Conservation (phyloP, 2,888 invertebrate species). For the Tethea ocularis region DNA sequence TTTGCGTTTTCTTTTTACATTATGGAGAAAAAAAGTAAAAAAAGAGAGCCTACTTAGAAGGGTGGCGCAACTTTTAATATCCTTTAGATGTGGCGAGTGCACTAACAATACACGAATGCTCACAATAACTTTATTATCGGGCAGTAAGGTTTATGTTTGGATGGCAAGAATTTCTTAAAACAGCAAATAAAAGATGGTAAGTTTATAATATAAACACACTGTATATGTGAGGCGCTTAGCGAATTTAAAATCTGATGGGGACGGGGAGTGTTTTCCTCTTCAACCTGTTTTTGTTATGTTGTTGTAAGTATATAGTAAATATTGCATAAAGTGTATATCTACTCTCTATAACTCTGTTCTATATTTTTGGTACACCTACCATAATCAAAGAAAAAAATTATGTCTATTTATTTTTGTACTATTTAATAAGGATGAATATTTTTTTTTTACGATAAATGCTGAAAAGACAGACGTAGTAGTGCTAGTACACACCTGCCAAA, state of each 20-base stretch:
- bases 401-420: too few relatives aligned
- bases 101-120: neutral
- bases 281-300: conserved; percentile 20
- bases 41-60: conserved; percentile 76
- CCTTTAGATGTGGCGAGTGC: conserved; percentile 39
- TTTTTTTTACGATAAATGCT: too few relatives aligned
- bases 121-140: neutral
- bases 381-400: too few relatives aligned
- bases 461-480: too few relatives aligned
- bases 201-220: conserved; percentile 63
- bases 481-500: too few relatives aligned
- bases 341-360: too few relatives aligned
- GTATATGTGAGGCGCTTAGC: conserved; percentile 67
- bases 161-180: conserved; percentile 15
- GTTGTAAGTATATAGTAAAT: neutral
- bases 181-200: conserved; percentile 40
- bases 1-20: conserved; percentile 82
- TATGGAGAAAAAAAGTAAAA: conserved; percentile 69
- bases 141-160: conserved; percentile 30
- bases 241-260: conserved; percentile 69
- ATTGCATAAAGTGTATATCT: too few relatives aligned
- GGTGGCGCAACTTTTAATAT: conserved; percentile 80
- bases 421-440: too few relatives aligned
- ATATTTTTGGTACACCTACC: too few relatives aligned
- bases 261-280: conserved; percentile 51